A percentile compares a stretch with the other conserved stretches of the same genome.
Evolutionary conservation across 2,113 vertebrate genomes (phyloP).

Genomic region (Leptosomus discolor): DNA sequence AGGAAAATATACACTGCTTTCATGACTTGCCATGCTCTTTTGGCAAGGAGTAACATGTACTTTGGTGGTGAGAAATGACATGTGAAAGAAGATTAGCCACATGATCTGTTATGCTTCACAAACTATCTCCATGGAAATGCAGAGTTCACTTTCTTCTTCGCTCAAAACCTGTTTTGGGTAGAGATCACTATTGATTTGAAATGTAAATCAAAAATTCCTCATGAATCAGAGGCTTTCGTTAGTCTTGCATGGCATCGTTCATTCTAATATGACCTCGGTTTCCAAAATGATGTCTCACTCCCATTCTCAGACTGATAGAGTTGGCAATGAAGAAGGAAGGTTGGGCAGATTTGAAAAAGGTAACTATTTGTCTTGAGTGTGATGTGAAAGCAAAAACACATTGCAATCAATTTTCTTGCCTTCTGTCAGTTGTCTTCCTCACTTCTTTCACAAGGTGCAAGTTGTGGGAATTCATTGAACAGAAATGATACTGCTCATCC

Average conservation of each 20-base stretch:
- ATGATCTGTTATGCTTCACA: conserved; percentile 1
- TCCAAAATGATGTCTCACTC: conserved; percentile 44
- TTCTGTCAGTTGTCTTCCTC: conserved; percentile 23
- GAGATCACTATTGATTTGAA: conserved; percentile 52
- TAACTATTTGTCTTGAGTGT: conserved; percentile 48
- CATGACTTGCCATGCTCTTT: background rate
- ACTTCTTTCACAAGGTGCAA: background rate
- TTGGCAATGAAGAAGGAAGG: background rate
- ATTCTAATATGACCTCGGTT: conserved; percentile 47
- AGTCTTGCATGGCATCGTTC: conserved; percentile 44
- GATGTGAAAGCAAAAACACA: conserved; percentile 39
- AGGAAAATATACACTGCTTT: background rate
- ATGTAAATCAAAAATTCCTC: conserved; percentile 67
- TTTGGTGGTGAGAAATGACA: background rate
- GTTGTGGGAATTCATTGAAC: conserved; percentile 15
- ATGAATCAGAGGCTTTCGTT: conserved; percentile 46
- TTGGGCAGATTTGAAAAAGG: conserved; percentile 39
- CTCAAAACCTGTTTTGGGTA: conserved; percentile 30
- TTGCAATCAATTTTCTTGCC: conserved; percentile 43
- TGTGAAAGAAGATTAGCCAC: background rate
- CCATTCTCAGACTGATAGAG: conserved; percentile 21
- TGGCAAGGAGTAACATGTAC: background rate
- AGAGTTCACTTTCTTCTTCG: conserved; percentile 32
- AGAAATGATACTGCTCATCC: background rate
- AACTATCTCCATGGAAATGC: conserved; percentile 40